Conservation (phyloP, 2,888 invertebrate species). For the Augiades crinisus region DNA sequence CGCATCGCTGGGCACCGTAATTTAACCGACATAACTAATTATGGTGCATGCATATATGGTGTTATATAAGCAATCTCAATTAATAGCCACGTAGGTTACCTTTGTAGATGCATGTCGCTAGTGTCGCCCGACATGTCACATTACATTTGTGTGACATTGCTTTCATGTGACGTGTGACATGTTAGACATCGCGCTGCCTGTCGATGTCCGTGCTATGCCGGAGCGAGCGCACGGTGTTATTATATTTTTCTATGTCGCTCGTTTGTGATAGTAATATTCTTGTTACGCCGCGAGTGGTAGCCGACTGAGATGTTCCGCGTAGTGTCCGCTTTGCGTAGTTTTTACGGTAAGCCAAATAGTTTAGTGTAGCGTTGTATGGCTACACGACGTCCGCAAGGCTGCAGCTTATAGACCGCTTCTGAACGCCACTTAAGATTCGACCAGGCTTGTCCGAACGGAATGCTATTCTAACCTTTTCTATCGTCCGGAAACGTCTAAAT, state of each 20-base stretch:
- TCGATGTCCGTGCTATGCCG: background rate
- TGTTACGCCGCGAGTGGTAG: conserved; percentile 25
- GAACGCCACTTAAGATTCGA: conserved; percentile 8
- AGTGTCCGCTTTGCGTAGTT: conserved; percentile 52
- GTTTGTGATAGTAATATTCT: conserved; percentile 36
- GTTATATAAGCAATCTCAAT: conserved; percentile 10
- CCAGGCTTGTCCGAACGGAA: conserved; percentile 31
- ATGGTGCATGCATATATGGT: conserved; percentile 7
- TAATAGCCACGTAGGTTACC: conserved; percentile 5
- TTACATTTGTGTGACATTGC: too few species aligned
- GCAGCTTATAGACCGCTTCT: conserved; percentile 52
- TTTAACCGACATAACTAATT: background rate
- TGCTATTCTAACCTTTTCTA: too few species aligned
- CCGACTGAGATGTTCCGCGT: conserved; percentile 30
- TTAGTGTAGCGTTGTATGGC: conserved; percentile 51
- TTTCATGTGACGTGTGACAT: background rate
- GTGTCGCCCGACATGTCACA: background rate
- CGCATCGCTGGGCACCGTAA: background rate
- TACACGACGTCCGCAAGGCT: conserved; percentile 56
- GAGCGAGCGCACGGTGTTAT: conserved; percentile 20
- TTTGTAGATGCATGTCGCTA: background rate
- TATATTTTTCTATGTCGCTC: conserved; percentile 37
- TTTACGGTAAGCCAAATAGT: conserved; percentile 60
- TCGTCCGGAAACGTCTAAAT: conserved; percentile 28
- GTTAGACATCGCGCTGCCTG: background rate